Conservation (phyloP, 2,797 vertebrate species). For the Bovichtus diacanthus region DNA sequence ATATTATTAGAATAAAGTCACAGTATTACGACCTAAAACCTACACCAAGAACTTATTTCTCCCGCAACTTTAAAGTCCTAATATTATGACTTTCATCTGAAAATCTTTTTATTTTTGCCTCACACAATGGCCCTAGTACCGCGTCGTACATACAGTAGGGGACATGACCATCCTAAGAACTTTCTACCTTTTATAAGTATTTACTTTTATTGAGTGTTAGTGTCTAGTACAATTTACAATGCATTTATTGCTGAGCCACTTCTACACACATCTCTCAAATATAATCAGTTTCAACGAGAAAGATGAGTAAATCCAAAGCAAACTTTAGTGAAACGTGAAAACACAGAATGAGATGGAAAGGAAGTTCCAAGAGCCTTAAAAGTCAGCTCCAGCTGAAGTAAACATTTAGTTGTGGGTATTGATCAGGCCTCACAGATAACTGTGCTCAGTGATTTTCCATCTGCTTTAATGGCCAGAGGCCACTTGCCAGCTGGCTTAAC, state of each 20-base stretch:
- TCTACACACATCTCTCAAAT: no score
- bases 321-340: neutral
- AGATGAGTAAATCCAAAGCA: neutral
- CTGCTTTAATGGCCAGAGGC: slow-evolving; percentile 23
- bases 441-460: slow-evolving; percentile 34
- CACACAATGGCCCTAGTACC: neutral
- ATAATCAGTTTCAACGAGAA: neutral
- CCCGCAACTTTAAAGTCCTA: neutral
- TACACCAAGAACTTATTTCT: neutral
- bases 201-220: no score
- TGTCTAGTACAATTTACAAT: no score
- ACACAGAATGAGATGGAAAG: neutral
- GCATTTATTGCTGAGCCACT: no score
- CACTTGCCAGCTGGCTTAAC: slow-evolving; percentile 30
- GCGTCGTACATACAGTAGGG: rapidly evolving
- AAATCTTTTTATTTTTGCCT: neutral
- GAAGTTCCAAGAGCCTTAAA: neutral
- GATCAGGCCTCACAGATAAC: slow-evolving; percentile 39
- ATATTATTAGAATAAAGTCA: neutral
- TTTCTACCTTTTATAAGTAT: neutral
- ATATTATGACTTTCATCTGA: neutral
- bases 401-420: slow-evolving; percentile 36
- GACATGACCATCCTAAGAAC: neutral
- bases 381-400: neutral
- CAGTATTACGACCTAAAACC: neutral